These are phyloP conservation scores for Tetraneura akinire DNA, from an alignment of 1,140 invertebrate species.

Conservation along the genomic window DNA sequence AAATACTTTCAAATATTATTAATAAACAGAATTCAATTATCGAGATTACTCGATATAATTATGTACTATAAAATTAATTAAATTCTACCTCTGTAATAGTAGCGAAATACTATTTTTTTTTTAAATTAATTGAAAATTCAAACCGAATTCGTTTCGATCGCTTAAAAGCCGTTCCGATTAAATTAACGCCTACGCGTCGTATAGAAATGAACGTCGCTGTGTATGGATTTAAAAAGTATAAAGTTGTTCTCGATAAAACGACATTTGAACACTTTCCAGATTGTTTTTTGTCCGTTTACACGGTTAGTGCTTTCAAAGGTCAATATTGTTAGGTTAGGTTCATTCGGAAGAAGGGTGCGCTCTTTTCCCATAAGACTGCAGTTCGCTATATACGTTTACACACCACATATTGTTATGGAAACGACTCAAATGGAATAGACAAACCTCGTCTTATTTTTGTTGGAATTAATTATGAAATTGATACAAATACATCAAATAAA, in stretches of 20 bases:
- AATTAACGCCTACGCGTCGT: no score
- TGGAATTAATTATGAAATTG: slow-evolving; percentile 21
- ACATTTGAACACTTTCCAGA: slow-evolving; percentile 9
- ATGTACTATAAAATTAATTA: no score
- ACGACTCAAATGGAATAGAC: not conserved
- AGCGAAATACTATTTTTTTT: no score
- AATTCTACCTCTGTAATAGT: no score
- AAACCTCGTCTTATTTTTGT: slow-evolving; percentile 11
- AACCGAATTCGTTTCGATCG: no score
- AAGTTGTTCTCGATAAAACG: not conserved
- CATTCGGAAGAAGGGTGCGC: slow-evolving; percentile 32
- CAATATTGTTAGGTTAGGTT: slow-evolving; percentile 38
- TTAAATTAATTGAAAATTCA: no score
- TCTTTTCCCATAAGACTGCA: not conserved
- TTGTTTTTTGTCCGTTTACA: slow-evolving; percentile 22
- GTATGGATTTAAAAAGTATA: slow-evolving; percentile 5
- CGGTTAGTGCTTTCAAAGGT: not conserved
- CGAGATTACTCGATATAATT: no score
- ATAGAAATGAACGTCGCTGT: no score
- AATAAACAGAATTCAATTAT: no score
- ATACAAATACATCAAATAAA: slow-evolving; percentile 26
- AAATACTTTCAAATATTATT: no score
- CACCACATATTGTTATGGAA: not conserved
- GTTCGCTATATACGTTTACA: no score
- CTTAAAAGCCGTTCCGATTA: no score